Conservation (phyloP, 2,888 invertebrate species). For the Parnassius apollo region DNA sequence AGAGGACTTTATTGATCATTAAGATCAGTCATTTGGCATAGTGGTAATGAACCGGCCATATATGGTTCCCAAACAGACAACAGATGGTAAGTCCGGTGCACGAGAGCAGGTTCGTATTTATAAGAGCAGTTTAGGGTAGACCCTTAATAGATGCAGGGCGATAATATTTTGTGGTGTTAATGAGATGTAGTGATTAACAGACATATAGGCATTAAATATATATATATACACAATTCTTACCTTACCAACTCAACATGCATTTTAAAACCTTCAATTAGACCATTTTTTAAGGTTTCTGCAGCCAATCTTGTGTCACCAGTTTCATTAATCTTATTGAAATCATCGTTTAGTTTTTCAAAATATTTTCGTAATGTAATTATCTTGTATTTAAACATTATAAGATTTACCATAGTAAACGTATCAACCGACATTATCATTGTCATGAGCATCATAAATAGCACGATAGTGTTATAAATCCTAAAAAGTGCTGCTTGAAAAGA, state of each 20-base stretch:
- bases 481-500: conserved; percentile 44
- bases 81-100: too few relatives aligned
- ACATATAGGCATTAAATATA: too few relatives aligned
- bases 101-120: too few relatives aligned
- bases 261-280: conserved; percentile 59
- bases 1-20: too few relatives aligned
- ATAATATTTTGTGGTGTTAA: too few relatives aligned
- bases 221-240: conserved; percentile 37
- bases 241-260: conserved; percentile 63
- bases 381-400: conserved; percentile 69
- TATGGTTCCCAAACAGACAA: too few relatives aligned
- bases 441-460: conserved; percentile 52
- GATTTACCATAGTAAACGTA: conserved; percentile 52
- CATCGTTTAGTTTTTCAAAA: conserved; percentile 52
- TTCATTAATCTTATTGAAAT: conserved; percentile 45
- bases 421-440: conserved; percentile 65
- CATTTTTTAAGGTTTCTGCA: conserved; percentile 46
- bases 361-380: conserved; percentile 63
- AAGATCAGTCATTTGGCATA: too few relatives aligned
- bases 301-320: conserved; percentile 42
- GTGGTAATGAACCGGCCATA: too few relatives aligned
- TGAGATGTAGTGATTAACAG: too few relatives aligned
- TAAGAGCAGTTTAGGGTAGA: too few relatives aligned
- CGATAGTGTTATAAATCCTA: conserved; percentile 49
- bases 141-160: too few relatives aligned